phyloP scores from a whole-genome alignment of 2,113 vertebrate genomes.

The Hiodon tergisus region DNA sequence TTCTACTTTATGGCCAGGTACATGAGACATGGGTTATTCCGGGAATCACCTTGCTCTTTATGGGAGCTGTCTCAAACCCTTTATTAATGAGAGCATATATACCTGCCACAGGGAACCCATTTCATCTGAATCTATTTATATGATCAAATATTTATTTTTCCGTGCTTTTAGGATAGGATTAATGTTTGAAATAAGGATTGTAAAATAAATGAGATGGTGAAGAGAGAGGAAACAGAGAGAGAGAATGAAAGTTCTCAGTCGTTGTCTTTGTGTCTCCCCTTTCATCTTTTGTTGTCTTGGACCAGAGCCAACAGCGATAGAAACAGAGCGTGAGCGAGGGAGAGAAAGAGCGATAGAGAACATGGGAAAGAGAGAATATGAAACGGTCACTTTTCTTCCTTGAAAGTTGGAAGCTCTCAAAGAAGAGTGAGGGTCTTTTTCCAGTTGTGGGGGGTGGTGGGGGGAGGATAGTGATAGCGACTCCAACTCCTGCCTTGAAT shows the following conservation, averaged over 20 bases:
- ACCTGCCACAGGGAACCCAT: neutral
- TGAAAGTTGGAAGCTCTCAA: neutral
- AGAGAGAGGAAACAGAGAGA: neutral
- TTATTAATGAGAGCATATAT: slow-evolving; percentile 5
- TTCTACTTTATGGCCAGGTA: no score
- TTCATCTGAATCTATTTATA: neutral
- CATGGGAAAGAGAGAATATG: neutral
- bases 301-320: neutral
- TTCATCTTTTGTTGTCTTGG: neutral
- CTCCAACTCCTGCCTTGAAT: neutral
- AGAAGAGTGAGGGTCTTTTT: slow-evolving; percentile 5
- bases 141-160: slow-evolving; percentile 14
- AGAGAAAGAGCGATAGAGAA: neutral
- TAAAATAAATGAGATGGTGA: neutral
- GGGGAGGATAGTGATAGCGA: neutral
- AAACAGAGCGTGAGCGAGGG: neutral
- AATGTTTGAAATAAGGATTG: neutral
- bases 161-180: slow-evolving; percentile 3
- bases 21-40: neutral
- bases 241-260: slow-evolving; percentile 6
- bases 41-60: neutral
- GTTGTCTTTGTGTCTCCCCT: neutral
- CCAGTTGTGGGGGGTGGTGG: neutral
- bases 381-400: neutral
- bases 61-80: neutral